phyloP scores from a whole-genome alignment of 23 tunicate genomes.

The Ascidia mentula region DNA sequence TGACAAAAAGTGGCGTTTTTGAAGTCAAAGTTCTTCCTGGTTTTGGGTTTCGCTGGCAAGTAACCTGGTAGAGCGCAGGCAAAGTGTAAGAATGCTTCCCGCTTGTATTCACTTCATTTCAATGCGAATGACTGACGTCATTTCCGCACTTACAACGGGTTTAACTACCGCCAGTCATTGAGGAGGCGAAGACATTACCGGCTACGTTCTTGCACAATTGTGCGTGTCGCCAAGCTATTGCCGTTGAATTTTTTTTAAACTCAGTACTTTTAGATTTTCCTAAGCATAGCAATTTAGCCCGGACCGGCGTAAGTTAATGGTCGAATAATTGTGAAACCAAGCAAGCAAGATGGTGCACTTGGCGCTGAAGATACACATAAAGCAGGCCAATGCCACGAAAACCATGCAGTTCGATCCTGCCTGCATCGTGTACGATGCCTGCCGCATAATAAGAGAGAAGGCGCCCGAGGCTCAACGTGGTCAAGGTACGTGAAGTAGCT shows the following conservation, averaged over 20 bases:
- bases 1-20: neutral
- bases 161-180: neutral
- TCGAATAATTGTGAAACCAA: neutral
- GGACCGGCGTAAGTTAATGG: neutral
- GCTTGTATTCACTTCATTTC: neutral
- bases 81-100: neutral
- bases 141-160: neutral
- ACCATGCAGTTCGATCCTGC: conserved; percentile 95
- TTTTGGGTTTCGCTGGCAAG: too few relatives aligned
- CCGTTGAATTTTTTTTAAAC: too few relatives aligned
- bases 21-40: too few relatives aligned
- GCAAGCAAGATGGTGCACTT: conserved; percentile 66
- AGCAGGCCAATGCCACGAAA: conserved; percentile 57
- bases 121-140: neutral
- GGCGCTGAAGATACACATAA: conserved; percentile 57
- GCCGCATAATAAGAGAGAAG: conserved; percentile 80
- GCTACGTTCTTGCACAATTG: too few relatives aligned
- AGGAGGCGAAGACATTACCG: too few relatives aligned
- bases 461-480: conserved; percentile 89
- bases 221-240: too few relatives aligned
- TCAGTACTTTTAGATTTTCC: too few relatives aligned
- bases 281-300: too few relatives aligned
- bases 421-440: conserved; percentile 92
- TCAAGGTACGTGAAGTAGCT: conserved; percentile 55
- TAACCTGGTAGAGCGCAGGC: neutral